Conservation (phyloP, 2,113 vertebrate species). For the Limanda limanda region DNA sequence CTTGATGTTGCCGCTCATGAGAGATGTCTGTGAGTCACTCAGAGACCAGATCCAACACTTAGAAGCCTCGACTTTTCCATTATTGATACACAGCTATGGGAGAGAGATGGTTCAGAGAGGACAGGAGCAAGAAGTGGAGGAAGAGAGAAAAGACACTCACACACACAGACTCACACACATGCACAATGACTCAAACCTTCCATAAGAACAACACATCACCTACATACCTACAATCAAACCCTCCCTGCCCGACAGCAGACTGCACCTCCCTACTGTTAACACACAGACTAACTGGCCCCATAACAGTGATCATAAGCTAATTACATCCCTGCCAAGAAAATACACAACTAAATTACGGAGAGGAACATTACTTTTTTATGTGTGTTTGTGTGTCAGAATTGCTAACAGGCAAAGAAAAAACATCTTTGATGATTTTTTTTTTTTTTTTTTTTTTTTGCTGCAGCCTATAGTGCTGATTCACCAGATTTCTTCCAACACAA, state of each 20-base stretch:
- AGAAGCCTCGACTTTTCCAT: conserved; percentile 42
- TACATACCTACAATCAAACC: conserved; percentile 41
- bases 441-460: conserved; percentile 20
- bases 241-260: background rate
- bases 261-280: conserved; percentile 22
- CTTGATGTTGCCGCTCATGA: background rate
- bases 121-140: background rate
- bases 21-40: conserved; percentile 36
- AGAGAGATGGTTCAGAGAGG: conserved; percentile 11
- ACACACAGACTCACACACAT: background rate
- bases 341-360: background rate
- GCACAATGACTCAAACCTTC: conserved; percentile 50
- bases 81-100: conserved; percentile 47
- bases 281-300: background rate
- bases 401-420: conserved; percentile 1
- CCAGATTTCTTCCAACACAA: conserved; percentile 27
- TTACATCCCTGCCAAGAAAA: conserved; percentile 1
- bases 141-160: conserved; percentile 1
- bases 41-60: conserved; percentile 27
- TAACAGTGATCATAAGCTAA: conserved; percentile 17
- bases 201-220: conserved; percentile 40
- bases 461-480: conserved; percentile 50
- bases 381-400: background rate
- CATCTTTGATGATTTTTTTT: background rate
- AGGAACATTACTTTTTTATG: background rate